phyloP scores from a whole-genome alignment of 2,888 invertebrate species.

The Dicranocentrus wangi region DNA sequence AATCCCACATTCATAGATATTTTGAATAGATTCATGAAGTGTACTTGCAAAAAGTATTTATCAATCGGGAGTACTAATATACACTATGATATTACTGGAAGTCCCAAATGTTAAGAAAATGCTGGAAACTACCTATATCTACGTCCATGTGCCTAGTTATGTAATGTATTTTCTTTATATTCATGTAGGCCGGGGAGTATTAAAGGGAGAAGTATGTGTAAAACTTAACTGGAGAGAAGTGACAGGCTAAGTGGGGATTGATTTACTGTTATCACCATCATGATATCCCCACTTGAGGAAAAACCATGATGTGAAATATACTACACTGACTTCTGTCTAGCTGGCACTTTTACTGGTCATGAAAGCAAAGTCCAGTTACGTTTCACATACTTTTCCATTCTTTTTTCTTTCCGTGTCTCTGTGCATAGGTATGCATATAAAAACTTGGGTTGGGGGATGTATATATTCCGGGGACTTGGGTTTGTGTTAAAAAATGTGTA shows the following conservation, averaged over 20 bases:
- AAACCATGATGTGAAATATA: slow-evolving; percentile 37
- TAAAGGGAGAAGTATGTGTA: slow-evolving; percentile 20
- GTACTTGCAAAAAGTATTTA: no score
- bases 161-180: no score
- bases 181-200: background rate
- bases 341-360: slow-evolving; percentile 60
- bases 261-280: slow-evolving; percentile 68
- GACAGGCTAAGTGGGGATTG: slow-evolving; percentile 65
- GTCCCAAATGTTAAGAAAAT: no score
- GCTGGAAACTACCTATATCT: no score
- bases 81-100: no score
- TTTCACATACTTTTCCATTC: slow-evolving; percentile 62
- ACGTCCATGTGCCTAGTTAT: no score
- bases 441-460: background rate
- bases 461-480: background rate
- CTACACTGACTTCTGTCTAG: slow-evolving; percentile 44
- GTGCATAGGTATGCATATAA: background rate
- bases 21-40: no score
- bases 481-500: background rate
- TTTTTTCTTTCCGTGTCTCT: background rate
- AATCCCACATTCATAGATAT: no score
- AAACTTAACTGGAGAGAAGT: slow-evolving; percentile 61
- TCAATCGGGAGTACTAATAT: no score
- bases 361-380: slow-evolving; percentile 64
- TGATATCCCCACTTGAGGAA: slow-evolving; percentile 56